These are phyloP conservation scores for Glaucomys volans DNA, from an alignment of 2,113 vertebrate species.

Conservation along the genomic window DNA sequence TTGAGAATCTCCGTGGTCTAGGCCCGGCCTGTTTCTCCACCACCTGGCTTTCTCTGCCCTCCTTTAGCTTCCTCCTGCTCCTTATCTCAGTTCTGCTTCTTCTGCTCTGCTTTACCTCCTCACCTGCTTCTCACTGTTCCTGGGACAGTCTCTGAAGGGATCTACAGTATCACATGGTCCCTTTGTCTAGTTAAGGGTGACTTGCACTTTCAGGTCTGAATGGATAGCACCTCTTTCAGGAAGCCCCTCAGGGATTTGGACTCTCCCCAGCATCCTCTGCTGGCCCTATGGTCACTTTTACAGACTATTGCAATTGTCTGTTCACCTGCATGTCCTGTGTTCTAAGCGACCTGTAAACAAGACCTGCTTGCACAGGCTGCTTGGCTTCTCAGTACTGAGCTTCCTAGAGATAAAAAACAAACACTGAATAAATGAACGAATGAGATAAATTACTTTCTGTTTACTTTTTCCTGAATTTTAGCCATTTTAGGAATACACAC, in stretches of 20 bases:
- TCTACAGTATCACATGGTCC: too few relatives aligned
- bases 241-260: neutral
- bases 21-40: neutral
- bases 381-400: neutral
- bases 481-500: neutral
- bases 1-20: neutral
- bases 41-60: neutral
- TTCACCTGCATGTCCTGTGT: neutral
- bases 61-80: neutral
- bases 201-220: neutral
- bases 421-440: neutral
- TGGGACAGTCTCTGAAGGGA: too few relatives aligned
- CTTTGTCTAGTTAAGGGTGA: neutral
- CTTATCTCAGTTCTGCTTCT: neutral
- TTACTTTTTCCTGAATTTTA: constrained; percentile 36
- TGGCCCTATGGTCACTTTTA: neutral
- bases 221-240: neutral
- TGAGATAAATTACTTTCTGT: neutral
- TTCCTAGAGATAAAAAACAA: neutral
- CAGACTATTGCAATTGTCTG: neutral
- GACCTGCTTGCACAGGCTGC: neutral
- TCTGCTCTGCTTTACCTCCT: neutral
- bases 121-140: neutral
- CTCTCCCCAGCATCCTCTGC: neutral
- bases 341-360: neutral